Evolutionary conservation across 2,113 vertebrate species (phyloP), one percentile per base, ranked within the genome.

Genomic region (Corythoichthys intestinalis): DNA sequence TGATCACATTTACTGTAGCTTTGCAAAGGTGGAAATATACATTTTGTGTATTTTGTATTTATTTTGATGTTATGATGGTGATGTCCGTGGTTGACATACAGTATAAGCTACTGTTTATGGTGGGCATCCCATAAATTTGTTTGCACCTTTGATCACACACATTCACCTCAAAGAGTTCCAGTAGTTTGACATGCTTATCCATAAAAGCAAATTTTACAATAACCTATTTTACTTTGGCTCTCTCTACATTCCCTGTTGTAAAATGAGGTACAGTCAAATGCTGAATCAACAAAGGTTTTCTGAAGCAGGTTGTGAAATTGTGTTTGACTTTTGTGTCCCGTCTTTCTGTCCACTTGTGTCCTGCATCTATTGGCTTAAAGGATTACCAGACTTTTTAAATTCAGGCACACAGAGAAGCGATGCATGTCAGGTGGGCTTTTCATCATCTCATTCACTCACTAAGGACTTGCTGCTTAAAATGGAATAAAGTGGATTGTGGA

Each of bases 301-400:
- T 44, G 13, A 38, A 41, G 66, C 46, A 70, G 41, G 64, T 80
- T 66, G 72, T 63, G 70, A 52, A 66, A 65, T 61, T 9, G 2
- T 57, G 71, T 73, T 77, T 77, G 81, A 83, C 78, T 88, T 67
- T 44, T 85, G 75, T 65, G 75, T 83, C 69, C 69, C 48, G 5
- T 64, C 77, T 74, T 39, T 67, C 63, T 70, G 41, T 5, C 61
- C 61, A 34, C 73, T 67, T 76, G 35, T 39, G 61, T 74, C 70
- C 82, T 75, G 76, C 49, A 77, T 84, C 80, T 87, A 87, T 87
- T 86, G 85, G 88, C 83, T 90, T 90, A 90, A 87, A 73, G 79
- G 87, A 88, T 91, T 87, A 89, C 65, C 14, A 17, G 77, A 65
- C 81, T 48, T 74, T 86, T 84, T 86, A 34, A 63, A 83, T 82